Percentiles rank a stretch among this genome's conserved stretches.
Conservation (phyloP, 2,797 vertebrate genomes). For the Ctenochaetus hawaiiensis region DNA sequence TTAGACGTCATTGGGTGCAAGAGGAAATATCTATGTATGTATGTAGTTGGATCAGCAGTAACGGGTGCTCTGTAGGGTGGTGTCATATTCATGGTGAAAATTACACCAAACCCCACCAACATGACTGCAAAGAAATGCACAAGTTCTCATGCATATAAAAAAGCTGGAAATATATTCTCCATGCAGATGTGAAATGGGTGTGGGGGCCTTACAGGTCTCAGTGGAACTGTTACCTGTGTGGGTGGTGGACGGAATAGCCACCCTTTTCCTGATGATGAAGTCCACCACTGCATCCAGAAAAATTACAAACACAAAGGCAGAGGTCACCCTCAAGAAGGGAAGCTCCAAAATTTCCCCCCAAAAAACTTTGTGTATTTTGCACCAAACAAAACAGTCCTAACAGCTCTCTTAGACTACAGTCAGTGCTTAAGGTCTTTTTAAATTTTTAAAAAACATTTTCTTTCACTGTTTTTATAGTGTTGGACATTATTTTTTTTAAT, state of each 20-base stretch:
- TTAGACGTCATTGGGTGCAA: neutral
- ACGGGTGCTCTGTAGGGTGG: neutral
- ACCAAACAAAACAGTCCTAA: too few relatives aligned
- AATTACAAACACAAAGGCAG: constrained; percentile 58
- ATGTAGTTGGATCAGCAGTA: constrained; percentile 4
- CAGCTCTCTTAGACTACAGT: too few relatives aligned
- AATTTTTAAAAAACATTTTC: too few relatives aligned
- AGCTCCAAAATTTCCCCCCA: neutral
- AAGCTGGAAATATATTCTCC: constrained; percentile 8
- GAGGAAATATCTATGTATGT: neutral
- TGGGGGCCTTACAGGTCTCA: constrained; percentile 23
- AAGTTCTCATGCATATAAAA: constrained; percentile 23
- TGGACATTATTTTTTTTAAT: too few relatives aligned
- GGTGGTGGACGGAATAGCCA: constrained; percentile 71
- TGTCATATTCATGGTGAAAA: neutral
- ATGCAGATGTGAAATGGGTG: constrained; percentile 37
- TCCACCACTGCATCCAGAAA: constrained; percentile 75
- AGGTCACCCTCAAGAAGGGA: constrained; percentile 47
- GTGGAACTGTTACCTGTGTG: constrained; percentile 76
- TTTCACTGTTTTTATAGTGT: too few relatives aligned
- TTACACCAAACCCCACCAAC: neutral
- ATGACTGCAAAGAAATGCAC: constrained; percentile 15
- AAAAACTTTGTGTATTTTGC: too few relatives aligned
- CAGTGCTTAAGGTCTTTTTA: too few relatives aligned
- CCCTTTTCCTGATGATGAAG: constrained; percentile 78